Base-by-base conservation (phyloP, 2,888 invertebrate species). In the Limulus polyphemus region DNA sequence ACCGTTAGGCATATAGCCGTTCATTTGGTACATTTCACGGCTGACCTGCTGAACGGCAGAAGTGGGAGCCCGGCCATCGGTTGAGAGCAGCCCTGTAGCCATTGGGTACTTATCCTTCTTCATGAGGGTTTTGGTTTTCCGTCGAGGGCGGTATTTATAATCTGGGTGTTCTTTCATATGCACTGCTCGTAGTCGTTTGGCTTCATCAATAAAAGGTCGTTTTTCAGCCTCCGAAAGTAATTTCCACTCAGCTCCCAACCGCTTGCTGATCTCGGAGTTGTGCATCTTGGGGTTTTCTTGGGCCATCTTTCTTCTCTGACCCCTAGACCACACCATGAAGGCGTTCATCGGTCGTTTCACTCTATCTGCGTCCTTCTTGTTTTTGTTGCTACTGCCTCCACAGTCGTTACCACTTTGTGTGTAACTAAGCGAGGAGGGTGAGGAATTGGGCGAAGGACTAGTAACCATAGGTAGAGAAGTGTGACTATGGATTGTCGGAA, bases 271-370 rank as follows among this genome's bases (percentile, higher is more conserved):
- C 88, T 94, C 71, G 0, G 92, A 92, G 77, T 95, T 95, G 79
- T 95, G 91, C 90, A 91, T 95, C 81, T 97, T 95, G 0, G 94
- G 94, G 75, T 94, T 93, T 71, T 94, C 92, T 77, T 89, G 84
- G 1, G 94, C 91, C 73, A 95, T 94, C 77, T 92, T 90, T 60
- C 91, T 83, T 14, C 94, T 80, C 76, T 94, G 92, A 52, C 91
- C 86, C 54, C 93, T 80, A 7, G 93, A 92, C 94, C 94, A 94
- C 47, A 90, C 93, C 93, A 95, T 94, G 79, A 95, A 95, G 0
- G 95, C 94, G 79, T 95, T 95, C 94, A 95, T 95, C 2, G 94
- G 94, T 17, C 94, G 81, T 77, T 94, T 95, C 74, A 95, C 92
- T 77, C 93, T 90, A 75, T 86, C 86, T 72, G 87, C 87, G 16